Percentiles rank a stretch among this genome's conserved stretches.
Evolutionary conservation across 2,797 vertebrate species (phyloP).

Genomic region (Salmo trutta): DNA sequence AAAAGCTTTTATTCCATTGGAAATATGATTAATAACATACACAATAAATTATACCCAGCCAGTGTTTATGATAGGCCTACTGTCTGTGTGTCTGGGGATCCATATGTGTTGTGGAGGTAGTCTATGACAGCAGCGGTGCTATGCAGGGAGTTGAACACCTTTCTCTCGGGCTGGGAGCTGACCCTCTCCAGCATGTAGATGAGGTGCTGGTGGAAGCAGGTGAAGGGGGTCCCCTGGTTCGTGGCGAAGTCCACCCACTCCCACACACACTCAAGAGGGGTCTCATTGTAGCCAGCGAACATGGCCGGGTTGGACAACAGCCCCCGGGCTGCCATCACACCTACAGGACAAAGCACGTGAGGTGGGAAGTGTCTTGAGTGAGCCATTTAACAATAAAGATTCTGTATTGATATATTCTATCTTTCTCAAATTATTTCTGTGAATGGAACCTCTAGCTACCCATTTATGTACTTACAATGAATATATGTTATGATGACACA

Average conservation of each 20-base stretch:
- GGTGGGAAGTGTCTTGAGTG: background rate
- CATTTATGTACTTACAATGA: background rate
- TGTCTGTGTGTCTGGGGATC: slow-evolving; percentile 57
- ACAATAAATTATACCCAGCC: background rate
- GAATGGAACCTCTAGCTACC: background rate
- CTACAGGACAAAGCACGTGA: slow-evolving; percentile 53
- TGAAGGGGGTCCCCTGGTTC: slow-evolving; percentile 91
- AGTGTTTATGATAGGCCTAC: background rate
- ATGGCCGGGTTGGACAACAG: slow-evolving; percentile 94
- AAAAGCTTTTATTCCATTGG: background rate
- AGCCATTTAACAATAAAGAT: background rate
- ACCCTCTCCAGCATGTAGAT: slow-evolving; percentile 98
- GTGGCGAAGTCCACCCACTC: slow-evolving; percentile 94
- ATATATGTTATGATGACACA: background rate
- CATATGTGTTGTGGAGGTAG: slow-evolving; percentile 87
- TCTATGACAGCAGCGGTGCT: slow-evolving; percentile 93
- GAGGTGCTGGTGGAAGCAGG: slow-evolving; percentile 96
- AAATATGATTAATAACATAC: slow-evolving; percentile 11
- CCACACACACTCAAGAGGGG: slow-evolving; percentile 90
- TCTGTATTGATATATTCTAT: background rate
- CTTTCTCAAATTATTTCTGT: background rate
- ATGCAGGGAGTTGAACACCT: slow-evolving; percentile 89
- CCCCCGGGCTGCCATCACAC: slow-evolving; percentile 94
- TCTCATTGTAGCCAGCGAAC: slow-evolving; percentile 92
- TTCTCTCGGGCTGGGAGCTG: slow-evolving; percentile 93